Conservation (phyloP, 2,113 vertebrate species). For the Zootoca vivipara region DNA sequence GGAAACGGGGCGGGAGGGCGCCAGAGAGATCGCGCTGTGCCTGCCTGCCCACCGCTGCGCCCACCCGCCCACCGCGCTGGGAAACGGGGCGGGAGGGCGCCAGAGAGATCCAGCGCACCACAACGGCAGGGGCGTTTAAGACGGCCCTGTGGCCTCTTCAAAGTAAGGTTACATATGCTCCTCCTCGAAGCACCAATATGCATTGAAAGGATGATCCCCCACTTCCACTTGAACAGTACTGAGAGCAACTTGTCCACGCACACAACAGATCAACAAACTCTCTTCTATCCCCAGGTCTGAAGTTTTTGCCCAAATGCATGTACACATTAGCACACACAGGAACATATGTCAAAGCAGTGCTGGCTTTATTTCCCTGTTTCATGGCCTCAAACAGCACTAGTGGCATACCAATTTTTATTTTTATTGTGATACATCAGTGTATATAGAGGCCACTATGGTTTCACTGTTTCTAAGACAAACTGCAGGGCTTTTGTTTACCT, state of each 20-base stretch:
- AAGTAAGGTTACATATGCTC: not conserved
- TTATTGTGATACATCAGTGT: not conserved
- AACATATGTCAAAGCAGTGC: not conserved
- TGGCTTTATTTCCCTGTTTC: not conserved
- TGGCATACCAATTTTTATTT: not conserved
- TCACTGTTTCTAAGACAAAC: not conserved
- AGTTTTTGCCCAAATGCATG: not conserved
- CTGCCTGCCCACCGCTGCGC: too few relatives aligned
- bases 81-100: too few relatives aligned
- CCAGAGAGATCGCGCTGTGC: too few relatives aligned
- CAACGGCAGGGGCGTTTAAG: too few relatives aligned
- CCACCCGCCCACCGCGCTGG: too few relatives aligned
- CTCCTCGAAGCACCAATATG: not conserved
- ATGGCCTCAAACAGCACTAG: not conserved
- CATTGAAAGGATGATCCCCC: not conserved
- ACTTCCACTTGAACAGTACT: not conserved
- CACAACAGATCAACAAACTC: not conserved
- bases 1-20: too few relatives aligned
- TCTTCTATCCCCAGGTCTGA: not conserved
- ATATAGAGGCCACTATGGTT: not conserved
- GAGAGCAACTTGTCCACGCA: not conserved
- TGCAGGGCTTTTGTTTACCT: not conserved
- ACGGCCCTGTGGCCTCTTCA: too few relatives aligned
- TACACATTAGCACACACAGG: not conserved
- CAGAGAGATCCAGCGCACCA: too few relatives aligned